phyloP scores from a whole-genome alignment of 2,113 vertebrate genomes.

The Daboia siamensis region DNA sequence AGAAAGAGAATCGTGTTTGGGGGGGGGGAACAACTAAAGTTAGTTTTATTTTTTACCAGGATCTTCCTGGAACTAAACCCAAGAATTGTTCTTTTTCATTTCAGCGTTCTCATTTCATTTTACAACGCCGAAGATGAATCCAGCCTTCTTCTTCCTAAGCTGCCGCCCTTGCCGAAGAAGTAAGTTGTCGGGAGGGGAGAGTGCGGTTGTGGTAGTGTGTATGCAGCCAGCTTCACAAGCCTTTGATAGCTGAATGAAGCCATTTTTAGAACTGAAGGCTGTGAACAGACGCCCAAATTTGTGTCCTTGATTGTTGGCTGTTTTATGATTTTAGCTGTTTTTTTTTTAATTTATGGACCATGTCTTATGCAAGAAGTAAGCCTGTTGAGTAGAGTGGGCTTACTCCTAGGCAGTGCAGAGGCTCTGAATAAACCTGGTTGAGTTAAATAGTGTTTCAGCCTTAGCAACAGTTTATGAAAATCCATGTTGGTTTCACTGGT shows the following conservation, averaged over 20 bases:
- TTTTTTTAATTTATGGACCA: not conserved
- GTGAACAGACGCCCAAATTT: too few relatives aligned
- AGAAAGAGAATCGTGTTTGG: not conserved
- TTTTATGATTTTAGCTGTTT: not conserved
- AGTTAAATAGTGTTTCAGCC: not conserved
- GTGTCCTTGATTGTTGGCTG: not conserved
- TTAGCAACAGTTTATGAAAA: not conserved
- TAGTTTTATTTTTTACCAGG: not conserved
- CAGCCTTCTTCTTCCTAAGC: constrained; percentile 88
- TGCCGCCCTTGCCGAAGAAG: constrained; percentile 94
- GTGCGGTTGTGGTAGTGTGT: not conserved
- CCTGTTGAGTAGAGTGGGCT: not conserved
- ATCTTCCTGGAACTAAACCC: not conserved
- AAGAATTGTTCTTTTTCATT: constrained; percentile 38
- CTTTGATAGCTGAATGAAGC: not conserved
- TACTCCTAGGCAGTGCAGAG: not conserved
- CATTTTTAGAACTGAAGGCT: not conserved
- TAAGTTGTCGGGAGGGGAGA: constrained; percentile 55
- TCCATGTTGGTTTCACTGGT: not conserved
- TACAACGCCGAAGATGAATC: constrained; percentile 92
- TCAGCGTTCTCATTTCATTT: constrained; percentile 82
- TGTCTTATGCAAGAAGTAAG: not conserved
- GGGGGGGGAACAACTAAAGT: too few relatives aligned
- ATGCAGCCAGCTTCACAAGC: not conserved
- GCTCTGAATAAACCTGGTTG: not conserved